A percentile compares a stretch with the other conserved stretches of the same genome.
These are phyloP conservation scores for Masticophis lateralis DNA, from an alignment of 2,797 vertebrate species.

Conservation along the genomic window DNA sequence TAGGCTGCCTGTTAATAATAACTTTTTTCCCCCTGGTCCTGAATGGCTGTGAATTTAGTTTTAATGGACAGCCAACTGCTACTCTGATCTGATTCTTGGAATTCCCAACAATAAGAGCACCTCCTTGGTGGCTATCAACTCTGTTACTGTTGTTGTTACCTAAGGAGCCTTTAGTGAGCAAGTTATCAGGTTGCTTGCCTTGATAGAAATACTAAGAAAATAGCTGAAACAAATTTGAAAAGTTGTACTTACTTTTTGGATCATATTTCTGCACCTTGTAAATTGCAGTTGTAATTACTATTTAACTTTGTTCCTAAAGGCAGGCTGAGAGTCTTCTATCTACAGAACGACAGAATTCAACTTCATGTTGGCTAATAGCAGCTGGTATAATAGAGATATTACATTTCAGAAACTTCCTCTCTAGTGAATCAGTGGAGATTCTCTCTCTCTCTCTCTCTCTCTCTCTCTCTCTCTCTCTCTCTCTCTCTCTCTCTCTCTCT, in stretches of 20 bases:
- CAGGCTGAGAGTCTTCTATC: not conserved
- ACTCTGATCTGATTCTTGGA: not conserved
- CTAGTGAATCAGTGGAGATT: not conserved
- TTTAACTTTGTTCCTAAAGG: not conserved
- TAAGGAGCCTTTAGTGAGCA: not conserved
- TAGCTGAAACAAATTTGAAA: not conserved
- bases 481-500: no score
- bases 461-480: no score
- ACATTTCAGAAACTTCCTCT: not conserved
- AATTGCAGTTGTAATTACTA: not conserved
- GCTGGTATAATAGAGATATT: not conserved
- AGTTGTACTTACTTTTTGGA: not conserved
- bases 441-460: no score
- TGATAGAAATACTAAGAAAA: not conserved
- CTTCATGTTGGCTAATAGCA: not conserved
- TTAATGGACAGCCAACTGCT: not conserved
- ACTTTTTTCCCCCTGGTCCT: not conserved
- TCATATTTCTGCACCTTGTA: not conserved
- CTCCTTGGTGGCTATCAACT: not conserved
- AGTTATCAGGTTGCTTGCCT: not conserved
- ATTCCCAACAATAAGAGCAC: not conserved
- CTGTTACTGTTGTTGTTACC: not conserved
- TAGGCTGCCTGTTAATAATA: not conserved
- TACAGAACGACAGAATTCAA: not conserved
- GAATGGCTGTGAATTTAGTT: not conserved